These are phyloP conservation scores for Seriola aureovittata DNA, from an alignment of 2,113 vertebrate genomes.

Conservation along the genomic window DNA sequence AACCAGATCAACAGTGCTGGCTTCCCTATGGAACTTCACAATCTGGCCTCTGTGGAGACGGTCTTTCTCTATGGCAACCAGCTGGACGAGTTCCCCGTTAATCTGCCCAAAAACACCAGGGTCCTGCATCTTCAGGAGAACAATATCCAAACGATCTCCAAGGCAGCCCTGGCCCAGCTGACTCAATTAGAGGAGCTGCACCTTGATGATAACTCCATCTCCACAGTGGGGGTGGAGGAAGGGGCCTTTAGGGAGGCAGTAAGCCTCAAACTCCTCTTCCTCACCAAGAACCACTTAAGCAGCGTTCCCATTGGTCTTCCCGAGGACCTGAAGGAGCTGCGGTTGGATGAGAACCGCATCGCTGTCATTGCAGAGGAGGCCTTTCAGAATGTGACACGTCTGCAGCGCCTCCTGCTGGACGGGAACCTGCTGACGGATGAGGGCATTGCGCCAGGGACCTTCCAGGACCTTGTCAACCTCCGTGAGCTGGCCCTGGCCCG, in stretches of 20 bases:
- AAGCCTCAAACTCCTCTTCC: slow-evolving; percentile 95
- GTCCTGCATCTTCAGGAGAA: slow-evolving; percentile 98
- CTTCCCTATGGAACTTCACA: slow-evolving; percentile 95
- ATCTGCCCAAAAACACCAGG: slow-evolving; percentile 94
- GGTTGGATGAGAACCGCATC: slow-evolving; percentile 97
- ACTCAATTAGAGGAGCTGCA: slow-evolving; percentile 94
- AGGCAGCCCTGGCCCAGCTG: slow-evolving; percentile 93
- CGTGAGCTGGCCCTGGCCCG: slow-evolving; percentile 94
- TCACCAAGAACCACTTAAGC: slow-evolving; percentile 98
- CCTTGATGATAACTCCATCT: slow-evolving; percentile 98
- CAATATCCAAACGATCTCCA: slow-evolving; percentile 99
- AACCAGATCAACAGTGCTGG: slow-evolving; percentile 99
- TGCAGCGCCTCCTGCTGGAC: slow-evolving; percentile 95
- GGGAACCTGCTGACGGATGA: slow-evolving; percentile 96
- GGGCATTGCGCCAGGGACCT: slow-evolving; percentile 94
- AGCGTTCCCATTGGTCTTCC: slow-evolving; percentile 96
- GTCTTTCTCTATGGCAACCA: slow-evolving; percentile 98
- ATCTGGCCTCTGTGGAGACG: slow-evolving; percentile 92
- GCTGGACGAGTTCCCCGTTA: slow-evolving; percentile 97
- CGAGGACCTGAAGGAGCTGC: slow-evolving; percentile 91
- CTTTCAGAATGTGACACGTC: slow-evolving; percentile 94
- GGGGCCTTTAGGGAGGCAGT: slow-evolving; percentile 95
- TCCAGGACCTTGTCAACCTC: slow-evolving; percentile 92
- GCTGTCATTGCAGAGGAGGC: slow-evolving; percentile 94
- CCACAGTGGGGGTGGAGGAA: slow-evolving; percentile 97